Percentiles rank a stretch among this genome's conserved stretches.
These are phyloP conservation scores for Euzetes globulus DNA, from an alignment of 2,888 invertebrate species.

Conservation along the genomic window DNA sequence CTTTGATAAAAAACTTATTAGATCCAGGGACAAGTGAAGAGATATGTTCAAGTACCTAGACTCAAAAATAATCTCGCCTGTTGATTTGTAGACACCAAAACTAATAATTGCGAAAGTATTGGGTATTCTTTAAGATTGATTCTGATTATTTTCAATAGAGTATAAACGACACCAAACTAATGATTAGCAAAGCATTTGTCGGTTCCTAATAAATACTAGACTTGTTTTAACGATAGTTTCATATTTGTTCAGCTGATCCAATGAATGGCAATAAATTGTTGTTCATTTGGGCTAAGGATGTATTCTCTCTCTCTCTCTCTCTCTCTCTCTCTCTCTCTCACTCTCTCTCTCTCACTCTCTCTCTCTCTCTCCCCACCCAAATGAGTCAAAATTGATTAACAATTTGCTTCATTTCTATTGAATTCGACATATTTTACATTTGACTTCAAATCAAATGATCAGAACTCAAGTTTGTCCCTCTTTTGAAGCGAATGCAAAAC, in stretches of 20 bases:
- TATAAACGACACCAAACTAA: background rate
- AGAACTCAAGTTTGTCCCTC: background rate
- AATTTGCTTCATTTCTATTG: background rate
- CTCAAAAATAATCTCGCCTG: too few species aligned
- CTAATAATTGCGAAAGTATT: too few species aligned
- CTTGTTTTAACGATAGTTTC: conserved; percentile 10
- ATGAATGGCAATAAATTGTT: conserved; percentile 22
- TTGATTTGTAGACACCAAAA: too few species aligned
- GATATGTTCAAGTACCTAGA: too few species aligned
- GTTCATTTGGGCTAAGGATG: background rate
- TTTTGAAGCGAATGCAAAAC: background rate
- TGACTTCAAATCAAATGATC: background rate
- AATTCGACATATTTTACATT: background rate
- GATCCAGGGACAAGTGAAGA: too few species aligned
- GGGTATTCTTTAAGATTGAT: too few species aligned
- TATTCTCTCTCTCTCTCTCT: background rate
- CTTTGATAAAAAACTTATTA: too few species aligned
- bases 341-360: too few species aligned
- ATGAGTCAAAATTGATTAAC: background rate
- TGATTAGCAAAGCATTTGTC: background rate
- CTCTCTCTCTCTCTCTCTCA: too few species aligned
- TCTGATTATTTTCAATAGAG: background rate
- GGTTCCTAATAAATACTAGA: background rate
- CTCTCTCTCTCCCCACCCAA: too few species aligned
- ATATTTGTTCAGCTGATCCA: conserved; percentile 14